Evolutionary conservation across 1,140 invertebrate species (phyloP).

Genomic region (Lanistes nyassanus): DNA sequence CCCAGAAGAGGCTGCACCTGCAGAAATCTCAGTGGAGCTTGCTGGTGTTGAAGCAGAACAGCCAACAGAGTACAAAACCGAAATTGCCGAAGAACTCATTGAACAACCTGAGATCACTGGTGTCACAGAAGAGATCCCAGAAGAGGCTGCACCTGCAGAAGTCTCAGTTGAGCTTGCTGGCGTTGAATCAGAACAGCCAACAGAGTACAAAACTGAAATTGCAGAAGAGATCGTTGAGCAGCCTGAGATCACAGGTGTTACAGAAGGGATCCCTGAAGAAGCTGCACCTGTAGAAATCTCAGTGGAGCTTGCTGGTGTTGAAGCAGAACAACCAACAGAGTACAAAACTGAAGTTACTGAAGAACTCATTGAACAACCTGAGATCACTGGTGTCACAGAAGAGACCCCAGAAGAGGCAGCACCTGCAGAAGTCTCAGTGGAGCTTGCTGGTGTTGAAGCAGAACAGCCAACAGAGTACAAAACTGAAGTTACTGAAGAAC

Average conservation of each 20-base stretch:
- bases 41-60: constrained; percentile 35
- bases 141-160: constrained; percentile 35
- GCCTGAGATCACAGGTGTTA: constrained; percentile 39
- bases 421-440: no score
- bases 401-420: no score
- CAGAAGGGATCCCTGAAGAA: constrained; percentile 31
- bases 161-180: constrained; percentile 37
- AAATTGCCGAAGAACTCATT: constrained; percentile 29
- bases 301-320: constrained; percentile 19
- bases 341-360: constrained; percentile 27
- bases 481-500: no score
- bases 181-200: constrained; percentile 29
- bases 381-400: no score
- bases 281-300: constrained; percentile 28
- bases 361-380: constrained; percentile 28
- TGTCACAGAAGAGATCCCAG: constrained; percentile 30
- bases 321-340: constrained; percentile 20
- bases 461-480: no score
- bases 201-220: constrained; percentile 36
- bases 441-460: no score
- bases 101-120: constrained; percentile 31
- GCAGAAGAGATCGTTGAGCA: constrained; percentile 35
- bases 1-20: constrained; percentile 27
- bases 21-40: constrained; percentile 38
- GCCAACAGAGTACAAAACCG: constrained; percentile 37